Evolutionary conservation across 2,797 vertebrate species (phyloP).

Genomic region (Anniella stebbinsi): DNA sequence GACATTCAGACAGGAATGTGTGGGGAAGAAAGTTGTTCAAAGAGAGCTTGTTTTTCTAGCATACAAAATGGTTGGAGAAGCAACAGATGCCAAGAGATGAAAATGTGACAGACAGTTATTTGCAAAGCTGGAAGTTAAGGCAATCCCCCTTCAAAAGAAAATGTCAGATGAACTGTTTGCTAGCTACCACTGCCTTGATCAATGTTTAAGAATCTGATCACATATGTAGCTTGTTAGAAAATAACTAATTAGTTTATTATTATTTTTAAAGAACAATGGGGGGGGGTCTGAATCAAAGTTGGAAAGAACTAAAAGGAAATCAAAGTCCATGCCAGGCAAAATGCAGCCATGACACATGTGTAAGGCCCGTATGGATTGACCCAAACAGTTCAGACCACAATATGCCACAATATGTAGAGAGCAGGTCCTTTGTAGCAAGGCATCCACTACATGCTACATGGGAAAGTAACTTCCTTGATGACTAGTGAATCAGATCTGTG

Average conservation of each 20-base stretch:
- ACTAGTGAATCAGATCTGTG: neutral
- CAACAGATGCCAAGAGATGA: constrained; percentile 26
- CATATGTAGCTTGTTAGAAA: neutral
- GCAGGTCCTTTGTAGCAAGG: neutral
- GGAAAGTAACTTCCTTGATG: neutral
- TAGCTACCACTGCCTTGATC: neutral
- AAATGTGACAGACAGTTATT: constrained; percentile 26
- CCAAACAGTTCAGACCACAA: neutral
- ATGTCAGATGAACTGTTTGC: constrained; percentile 14
- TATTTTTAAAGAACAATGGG: neutral
- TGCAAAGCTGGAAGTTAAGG: constrained; percentile 14
- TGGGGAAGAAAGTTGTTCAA: neutral
- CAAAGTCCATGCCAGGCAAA: neutral
- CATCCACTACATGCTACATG: too few relatives aligned
- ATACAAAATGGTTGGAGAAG: constrained; percentile 4
- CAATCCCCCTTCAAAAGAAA: constrained; percentile 42
- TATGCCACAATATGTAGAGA: neutral
- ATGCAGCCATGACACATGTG: neutral
- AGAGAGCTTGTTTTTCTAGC: neutral
- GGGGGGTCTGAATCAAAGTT: neutral
- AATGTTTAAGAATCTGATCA: constrained; percentile 7
- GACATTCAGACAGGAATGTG: constrained; percentile 32
- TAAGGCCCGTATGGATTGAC: neutral
- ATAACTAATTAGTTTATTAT: neutral
- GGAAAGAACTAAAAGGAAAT: neutral